A percentile compares a stretch with the other conserved stretches of the same genome.
phyloP scores from a whole-genome alignment of 2,113 vertebrate species.

The Coryphaenoides rupestris region DNA sequence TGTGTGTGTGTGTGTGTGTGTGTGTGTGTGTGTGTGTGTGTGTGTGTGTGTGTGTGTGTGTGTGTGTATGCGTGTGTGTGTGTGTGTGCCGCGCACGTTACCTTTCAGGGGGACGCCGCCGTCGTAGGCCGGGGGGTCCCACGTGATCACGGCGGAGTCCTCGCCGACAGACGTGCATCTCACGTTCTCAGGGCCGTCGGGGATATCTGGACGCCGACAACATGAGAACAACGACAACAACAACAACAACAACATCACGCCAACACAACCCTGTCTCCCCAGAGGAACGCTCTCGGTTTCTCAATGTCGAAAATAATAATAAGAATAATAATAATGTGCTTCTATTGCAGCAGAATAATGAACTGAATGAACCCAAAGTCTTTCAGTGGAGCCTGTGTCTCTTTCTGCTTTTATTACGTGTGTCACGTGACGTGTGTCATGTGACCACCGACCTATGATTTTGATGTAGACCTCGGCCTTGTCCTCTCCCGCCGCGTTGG shows the following conservation, averaged over 20 bases:
- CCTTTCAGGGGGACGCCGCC: conserved; percentile 83
- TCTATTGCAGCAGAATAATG: no score
- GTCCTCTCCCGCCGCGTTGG: conserved; percentile 82
- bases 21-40: no score
- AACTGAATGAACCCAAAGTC: no score
- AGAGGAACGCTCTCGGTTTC: no score
- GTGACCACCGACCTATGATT: conserved; percentile 78
- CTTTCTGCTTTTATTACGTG: no score
- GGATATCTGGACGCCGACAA: conserved; percentile 89
- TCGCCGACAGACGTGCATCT: conserved; percentile 82
- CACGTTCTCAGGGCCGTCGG: conserved; percentile 81
- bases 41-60: background rate
- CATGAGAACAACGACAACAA: conserved; percentile 1
- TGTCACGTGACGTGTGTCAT: no score
- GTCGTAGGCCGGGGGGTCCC: conserved; percentile 82
- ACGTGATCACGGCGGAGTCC: conserved; percentile 77
- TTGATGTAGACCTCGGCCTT: conserved; percentile 72
- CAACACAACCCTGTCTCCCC: no score
- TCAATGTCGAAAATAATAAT: no score
- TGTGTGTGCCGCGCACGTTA: conserved; percentile 45
- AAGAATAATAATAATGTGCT: no score
- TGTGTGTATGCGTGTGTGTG: background rate
- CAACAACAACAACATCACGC: no score
- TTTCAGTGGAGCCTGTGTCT: no score
- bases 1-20: no score